These are phyloP conservation scores for Amphimedon queenslandica DNA, from an alignment of 37 sponge, comb jelly and placozoan genomes.

Conservation along the genomic window DNA sequence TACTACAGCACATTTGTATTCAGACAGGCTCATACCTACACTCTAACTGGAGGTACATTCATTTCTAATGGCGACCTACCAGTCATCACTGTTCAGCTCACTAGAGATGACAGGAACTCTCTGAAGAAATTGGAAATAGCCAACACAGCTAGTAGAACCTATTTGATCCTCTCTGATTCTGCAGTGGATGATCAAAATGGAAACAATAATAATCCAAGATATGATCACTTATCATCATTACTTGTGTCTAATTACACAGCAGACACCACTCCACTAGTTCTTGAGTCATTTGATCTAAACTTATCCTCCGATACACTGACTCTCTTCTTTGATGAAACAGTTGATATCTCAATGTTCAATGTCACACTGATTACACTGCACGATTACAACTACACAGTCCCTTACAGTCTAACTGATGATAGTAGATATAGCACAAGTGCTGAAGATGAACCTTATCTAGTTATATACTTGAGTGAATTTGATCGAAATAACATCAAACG, in stretches of 20 bases:
- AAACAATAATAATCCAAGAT: conserved; percentile 49
- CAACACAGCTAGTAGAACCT: conserved; percentile 28
- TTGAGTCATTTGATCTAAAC: conserved; percentile 68
- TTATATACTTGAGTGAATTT: conserved; percentile 55
- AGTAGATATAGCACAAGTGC: conserved; percentile 18
- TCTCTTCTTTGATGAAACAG: conserved; percentile 82
- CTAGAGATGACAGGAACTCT: conserved; percentile 64
- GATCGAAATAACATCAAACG: conserved; percentile 88
- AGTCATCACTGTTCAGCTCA: conserved; percentile 43
- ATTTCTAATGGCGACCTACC: conserved; percentile 43
- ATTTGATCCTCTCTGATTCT: conserved; percentile 45
- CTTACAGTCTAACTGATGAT: conserved; percentile 56
- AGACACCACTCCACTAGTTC: conserved; percentile 56
- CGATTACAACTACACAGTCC: conserved; percentile 11
- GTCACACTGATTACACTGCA: conserved; percentile 60
- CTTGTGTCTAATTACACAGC: conserved; percentile 20
- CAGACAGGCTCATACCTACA: conserved; percentile 20
- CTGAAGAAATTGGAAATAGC: conserved; percentile 75
- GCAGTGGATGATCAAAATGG: conserved; percentile 74
- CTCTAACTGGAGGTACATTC: conserved; percentile 55
- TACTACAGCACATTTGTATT: conserved; percentile 50
- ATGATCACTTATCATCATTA: conserved; percentile 53
- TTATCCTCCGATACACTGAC: conserved; percentile 66
- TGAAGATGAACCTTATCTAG: conserved; percentile 46
- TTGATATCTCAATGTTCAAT: conserved; percentile 44